A percentile compares a stretch with the other conserved stretches of the same genome.
These are phyloP conservation scores for Fragum fragum DNA, from an alignment of 2,888 invertebrate species.

Conservation along the genomic window DNA sequence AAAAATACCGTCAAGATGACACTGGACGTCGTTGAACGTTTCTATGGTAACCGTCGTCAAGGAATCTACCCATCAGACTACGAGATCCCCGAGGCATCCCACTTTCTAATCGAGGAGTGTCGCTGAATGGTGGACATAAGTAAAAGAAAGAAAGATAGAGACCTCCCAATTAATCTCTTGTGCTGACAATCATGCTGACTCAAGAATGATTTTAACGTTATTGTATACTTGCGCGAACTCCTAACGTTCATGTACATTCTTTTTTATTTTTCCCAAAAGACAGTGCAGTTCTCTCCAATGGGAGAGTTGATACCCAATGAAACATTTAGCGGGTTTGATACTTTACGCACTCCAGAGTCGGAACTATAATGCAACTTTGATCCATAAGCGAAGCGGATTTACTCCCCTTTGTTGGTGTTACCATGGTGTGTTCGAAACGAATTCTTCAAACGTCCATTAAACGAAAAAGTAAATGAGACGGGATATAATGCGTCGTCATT, in stretches of 20 bases:
- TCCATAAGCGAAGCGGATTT: too few relatives aligned
- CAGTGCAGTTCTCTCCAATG: too few relatives aligned
- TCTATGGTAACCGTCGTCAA: slow-evolving; percentile 86
- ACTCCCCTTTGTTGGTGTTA: too few relatives aligned
- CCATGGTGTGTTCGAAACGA: too few relatives aligned
- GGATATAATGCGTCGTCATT: too few relatives aligned
- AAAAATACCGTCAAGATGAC: slow-evolving; percentile 92
- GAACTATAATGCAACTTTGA: too few relatives aligned
- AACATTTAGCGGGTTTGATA: too few relatives aligned
- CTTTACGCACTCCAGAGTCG: too few relatives aligned
- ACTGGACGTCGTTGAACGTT: slow-evolving; percentile 92
- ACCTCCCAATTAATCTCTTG: not conserved
- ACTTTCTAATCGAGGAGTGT: slow-evolving; percentile 27
- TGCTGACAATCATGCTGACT: not conserved
- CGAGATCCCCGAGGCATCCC: slow-evolving; percentile 69
- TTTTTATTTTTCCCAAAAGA: too few relatives aligned
- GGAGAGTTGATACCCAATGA: too few relatives aligned
- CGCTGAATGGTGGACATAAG: not conserved
- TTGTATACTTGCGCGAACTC: not conserved
- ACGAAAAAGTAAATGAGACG: too few relatives aligned
- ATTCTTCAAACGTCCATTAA: too few relatives aligned
- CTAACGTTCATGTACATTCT: not conserved
- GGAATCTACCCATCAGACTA: slow-evolving; percentile 78
- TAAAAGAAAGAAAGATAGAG: not conserved
- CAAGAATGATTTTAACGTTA: not conserved